Evolutionary conservation across 1,140 invertebrate genomes (phyloP), one percentile per base, ranked within the genome.

Genomic region (Centruroides vittatus): DNA sequence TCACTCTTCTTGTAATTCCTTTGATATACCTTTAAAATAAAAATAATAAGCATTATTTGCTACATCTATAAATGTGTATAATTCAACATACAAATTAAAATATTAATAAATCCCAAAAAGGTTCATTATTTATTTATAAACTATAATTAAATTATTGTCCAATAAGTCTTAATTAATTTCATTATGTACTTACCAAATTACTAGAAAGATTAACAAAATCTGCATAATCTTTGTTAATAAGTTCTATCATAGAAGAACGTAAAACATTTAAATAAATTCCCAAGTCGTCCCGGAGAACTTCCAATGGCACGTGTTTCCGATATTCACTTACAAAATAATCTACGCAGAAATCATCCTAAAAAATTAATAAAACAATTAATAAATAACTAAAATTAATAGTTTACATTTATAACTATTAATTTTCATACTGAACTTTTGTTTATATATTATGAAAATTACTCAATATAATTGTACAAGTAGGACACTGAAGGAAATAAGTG

Each of bases 181-280:
- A 23, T 47, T 63, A 63, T 35, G 6, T 50, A 67, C 64, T 61
- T 66, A 79, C 91, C 63, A 97, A 76, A 76, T 93, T 94, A 34
- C 89, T 90, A 41, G 93, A 96, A 49, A 98, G 75, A 76, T 93
- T 94, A 7, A 98, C 91, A 80, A 97, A 97, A 74, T 97, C 93
- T 4, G 88, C 88, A 77, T 97, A 98, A 72, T 98, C 93, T 73
- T 93, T 88, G 74, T 98, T 97, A 60, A 98, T 96, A 0, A 98
- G 78, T 75, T 97, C 92, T 64, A 97, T 91, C 87, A 97, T 92
- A 3, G 92, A 87, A 65, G 88, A 85, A 66, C 91, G 78, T 5
- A 98, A 75, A 11, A 89, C 82, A 76, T 94, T 95, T 46, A 96
- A 74, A 72, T 95, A 96, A 35, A 89, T 76, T 11, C 86, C 86